Conservation (phyloP, 2,797 vertebrate species). For the Tenualosa ilisha region DNA sequence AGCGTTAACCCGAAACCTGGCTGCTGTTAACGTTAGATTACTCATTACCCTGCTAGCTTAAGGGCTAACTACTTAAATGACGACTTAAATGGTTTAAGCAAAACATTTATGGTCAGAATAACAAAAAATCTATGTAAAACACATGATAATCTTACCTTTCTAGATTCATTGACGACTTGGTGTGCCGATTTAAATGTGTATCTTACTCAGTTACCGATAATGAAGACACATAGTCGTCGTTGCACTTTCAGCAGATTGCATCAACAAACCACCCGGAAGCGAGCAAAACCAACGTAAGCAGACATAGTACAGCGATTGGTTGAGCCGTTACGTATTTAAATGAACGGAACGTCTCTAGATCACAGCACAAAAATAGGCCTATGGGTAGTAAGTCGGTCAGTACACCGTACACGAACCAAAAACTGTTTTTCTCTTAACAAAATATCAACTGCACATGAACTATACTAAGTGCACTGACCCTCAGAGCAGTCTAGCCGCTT, state of each 20-base stretch:
- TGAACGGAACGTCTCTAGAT: neutral
- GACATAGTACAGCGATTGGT: neutral
- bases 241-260: constrained; percentile 5
- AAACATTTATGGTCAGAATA: neutral
- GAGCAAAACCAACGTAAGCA: neutral
- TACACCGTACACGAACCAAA: no score
- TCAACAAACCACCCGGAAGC: constrained; percentile 6
- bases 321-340: neutral
- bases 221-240: neutral
- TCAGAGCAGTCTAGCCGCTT: no score
- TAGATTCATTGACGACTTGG: neutral
- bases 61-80: neutral
- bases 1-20: neutral
- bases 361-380: no score
- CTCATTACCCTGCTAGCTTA: neutral
- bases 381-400: no score
- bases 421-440: no score
- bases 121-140: neutral
- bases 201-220: neutral
- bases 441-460: no score
- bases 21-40: neutral
- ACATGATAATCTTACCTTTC: neutral
- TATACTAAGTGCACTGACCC: no score
- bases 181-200: neutral
- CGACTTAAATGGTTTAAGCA: neutral